Base-by-base conservation (phyloP, 2,113 vertebrate genomes). In the Poeciliopsis retropinna region DNA sequence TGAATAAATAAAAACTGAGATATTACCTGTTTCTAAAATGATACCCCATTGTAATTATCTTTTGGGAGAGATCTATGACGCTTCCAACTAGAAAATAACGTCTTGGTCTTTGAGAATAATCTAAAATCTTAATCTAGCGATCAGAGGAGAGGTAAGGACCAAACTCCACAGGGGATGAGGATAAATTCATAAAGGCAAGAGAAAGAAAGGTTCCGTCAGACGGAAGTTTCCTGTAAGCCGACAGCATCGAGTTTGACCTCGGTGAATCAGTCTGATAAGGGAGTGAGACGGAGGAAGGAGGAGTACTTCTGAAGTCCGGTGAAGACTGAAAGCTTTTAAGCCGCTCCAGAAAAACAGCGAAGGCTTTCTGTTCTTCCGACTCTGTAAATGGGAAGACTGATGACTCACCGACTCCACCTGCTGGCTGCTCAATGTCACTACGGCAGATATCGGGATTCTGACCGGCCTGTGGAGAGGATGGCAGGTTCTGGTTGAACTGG, bases 181-280 rank as follows among this genome's bases (percentile, higher is more conserved):
- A 70, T 0, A 80, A 61, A 74, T 86, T 84, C 57, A 80, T 60
- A 19, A 71, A 80, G 60, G 72, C 5, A 68, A 70, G 37, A 0
- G 25, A 54, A 14, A n/a, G 44, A 62, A 67, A 7, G 1, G 57
- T 22, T 3, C 29, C 25, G 17, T 76, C n/a, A n/a, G 30, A 31
- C 2, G 25, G 15, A 28, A 37, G 1, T n/a, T 22, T 11, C 4
- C 27, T 5, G 17, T 75, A 64, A 10, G 72, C 29, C 0, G 37
- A 60, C 0, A 47, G 10, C 7, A 17, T 7, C 0, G 60, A 62
- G 29, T 44, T 54, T 25, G 37, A 67, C n/a, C 31, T n/a, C 27
- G 34, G 7, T 28, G 32, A 8, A 4, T 78, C 73, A 39, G 39
- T 37, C 34, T 14, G 60, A 3, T 0, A 64, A 62, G 64, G 32